These are phyloP conservation scores for Danio albolineatus DNA, from an alignment of 2,797 vertebrate species.

Conservation along the genomic window DNA sequence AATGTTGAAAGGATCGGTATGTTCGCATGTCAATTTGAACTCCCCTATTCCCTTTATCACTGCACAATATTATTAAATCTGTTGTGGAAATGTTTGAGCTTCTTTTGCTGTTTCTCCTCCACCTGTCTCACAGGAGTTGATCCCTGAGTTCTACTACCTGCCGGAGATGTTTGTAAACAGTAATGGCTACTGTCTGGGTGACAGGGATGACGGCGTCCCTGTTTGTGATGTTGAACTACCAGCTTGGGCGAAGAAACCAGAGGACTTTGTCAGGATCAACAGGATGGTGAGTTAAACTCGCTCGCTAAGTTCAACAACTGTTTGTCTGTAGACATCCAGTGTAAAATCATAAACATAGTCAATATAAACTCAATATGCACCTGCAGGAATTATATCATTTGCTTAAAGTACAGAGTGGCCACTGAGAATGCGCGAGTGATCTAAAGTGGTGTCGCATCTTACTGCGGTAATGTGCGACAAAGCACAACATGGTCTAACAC, in stretches of 20 bases:
- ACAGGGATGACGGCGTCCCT: conserved; percentile 86
- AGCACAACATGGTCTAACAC: too few relatives aligned
- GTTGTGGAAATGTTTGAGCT: background rate
- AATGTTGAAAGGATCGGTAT: background rate
- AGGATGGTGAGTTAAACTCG: conserved; percentile 87
- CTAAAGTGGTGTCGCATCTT: too few relatives aligned
- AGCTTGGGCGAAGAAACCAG: conserved; percentile 95
- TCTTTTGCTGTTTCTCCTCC: background rate
- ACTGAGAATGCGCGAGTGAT: too few relatives aligned
- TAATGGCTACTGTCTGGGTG: conserved; percentile 90
- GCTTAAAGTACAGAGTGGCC: too few relatives aligned
- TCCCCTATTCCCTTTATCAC: background rate
- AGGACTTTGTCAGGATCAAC: conserved; percentile 96
- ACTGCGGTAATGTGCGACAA: too few relatives aligned
- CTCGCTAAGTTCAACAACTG: too few relatives aligned
- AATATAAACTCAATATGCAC: too few relatives aligned
- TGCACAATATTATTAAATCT: background rate
- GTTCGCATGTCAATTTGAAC: conserved; percentile 8
- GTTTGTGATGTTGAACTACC: conserved; percentile 94
- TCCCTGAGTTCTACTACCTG: conserved; percentile 98
- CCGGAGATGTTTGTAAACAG: conserved; percentile 99
- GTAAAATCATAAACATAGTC: too few relatives aligned
- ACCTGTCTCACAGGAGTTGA: conserved; percentile 84
- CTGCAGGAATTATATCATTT: too few relatives aligned
- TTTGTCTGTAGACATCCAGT: too few relatives aligned